These are phyloP conservation scores for Torymus texanus DNA, from an alignment of 2,888 invertebrate species.

Conservation along the genomic window DNA sequence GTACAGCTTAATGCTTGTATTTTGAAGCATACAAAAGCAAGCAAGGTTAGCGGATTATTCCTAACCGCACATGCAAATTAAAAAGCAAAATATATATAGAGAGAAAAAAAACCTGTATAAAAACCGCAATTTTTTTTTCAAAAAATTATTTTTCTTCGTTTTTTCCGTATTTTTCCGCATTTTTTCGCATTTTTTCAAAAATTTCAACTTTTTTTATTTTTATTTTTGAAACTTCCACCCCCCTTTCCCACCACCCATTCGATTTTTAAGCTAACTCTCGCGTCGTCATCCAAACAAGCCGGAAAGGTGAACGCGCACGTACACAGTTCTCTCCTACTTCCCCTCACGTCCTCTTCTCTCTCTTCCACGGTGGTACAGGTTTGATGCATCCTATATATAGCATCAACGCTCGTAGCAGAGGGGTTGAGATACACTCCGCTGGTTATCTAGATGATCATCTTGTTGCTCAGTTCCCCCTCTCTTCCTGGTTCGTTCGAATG, in stretches of 20 bases:
- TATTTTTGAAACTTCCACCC: constrained; percentile 2
- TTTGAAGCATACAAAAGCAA: constrained; percentile 1
- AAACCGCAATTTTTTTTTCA: too few relatives aligned
- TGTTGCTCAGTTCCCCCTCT: constrained; percentile 65
- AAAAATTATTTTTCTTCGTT: too few relatives aligned
- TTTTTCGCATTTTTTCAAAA: too few relatives aligned
- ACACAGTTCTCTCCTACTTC: not conserved
- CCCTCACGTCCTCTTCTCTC: not conserved
- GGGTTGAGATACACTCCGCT: constrained; percentile 59
- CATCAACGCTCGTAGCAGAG: constrained; percentile 23
- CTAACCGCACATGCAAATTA: not conserved
- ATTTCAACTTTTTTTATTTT: constrained; percentile 14
- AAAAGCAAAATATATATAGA: too few relatives aligned
- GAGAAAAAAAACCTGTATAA: too few relatives aligned
- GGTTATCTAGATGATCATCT: constrained; percentile 74
- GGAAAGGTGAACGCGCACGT: constrained; percentile 40
- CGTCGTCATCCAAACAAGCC: constrained; percentile 1
- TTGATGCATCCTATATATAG: constrained; percentile 66
- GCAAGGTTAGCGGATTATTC: not conserved
- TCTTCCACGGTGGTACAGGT: constrained; percentile 31
- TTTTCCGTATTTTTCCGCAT: too few relatives aligned
- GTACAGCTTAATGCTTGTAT: not conserved
- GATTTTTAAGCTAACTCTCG: not conserved
- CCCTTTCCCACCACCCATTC: not conserved
- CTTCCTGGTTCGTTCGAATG: not conserved